Evolutionary conservation across 2,888 invertebrate genomes (phyloP).

Genomic region (Dasysyrphus albostriatus): DNA sequence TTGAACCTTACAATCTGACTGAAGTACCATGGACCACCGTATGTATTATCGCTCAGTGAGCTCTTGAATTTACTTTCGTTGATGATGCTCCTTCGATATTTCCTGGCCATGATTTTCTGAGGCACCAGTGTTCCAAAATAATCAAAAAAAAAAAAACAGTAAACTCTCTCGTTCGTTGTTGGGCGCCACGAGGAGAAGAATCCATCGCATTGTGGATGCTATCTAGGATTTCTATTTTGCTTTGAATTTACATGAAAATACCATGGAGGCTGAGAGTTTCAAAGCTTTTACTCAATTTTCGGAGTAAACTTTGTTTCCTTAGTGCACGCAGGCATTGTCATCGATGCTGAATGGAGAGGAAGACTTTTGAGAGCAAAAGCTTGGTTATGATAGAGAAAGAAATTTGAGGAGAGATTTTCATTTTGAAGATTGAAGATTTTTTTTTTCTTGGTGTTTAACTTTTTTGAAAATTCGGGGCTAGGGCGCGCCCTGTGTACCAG

Average conservation of each 20-base stretch:
- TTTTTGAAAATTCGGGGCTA: conserved; percentile 50
- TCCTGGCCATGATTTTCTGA: conserved; percentile 45
- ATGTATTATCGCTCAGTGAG: conserved; percentile 61
- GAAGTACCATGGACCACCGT: conserved; percentile 58
- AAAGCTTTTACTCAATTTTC: conserved; percentile 53
- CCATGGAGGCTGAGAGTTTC: background rate
- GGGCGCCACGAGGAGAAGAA: background rate
- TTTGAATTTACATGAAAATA: background rate
- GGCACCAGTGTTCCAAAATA: background rate
- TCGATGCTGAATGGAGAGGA: conserved; percentile 66
- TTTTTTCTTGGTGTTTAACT: background rate
- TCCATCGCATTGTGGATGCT: conserved; percentile 47
- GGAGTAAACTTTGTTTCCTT: conserved; percentile 31
- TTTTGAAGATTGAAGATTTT: conserved; percentile 27
- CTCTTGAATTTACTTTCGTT: conserved; percentile 58
- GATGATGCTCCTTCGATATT: conserved; percentile 44
- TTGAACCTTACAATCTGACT: conserved; percentile 73
- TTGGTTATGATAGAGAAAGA: background rate
- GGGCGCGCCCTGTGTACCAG: conserved; percentile 70
- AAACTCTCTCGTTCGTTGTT: conserved; percentile 9
- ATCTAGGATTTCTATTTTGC: conserved; percentile 34
- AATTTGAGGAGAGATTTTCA: conserved; percentile 16
- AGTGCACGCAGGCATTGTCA: conserved; percentile 61
- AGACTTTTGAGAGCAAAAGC: conserved; percentile 18
- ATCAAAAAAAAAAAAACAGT: background rate